These are phyloP conservation scores for Ethmia dodecea DNA, from an alignment of 2,888 invertebrate species.

Conservation along the genomic window DNA sequence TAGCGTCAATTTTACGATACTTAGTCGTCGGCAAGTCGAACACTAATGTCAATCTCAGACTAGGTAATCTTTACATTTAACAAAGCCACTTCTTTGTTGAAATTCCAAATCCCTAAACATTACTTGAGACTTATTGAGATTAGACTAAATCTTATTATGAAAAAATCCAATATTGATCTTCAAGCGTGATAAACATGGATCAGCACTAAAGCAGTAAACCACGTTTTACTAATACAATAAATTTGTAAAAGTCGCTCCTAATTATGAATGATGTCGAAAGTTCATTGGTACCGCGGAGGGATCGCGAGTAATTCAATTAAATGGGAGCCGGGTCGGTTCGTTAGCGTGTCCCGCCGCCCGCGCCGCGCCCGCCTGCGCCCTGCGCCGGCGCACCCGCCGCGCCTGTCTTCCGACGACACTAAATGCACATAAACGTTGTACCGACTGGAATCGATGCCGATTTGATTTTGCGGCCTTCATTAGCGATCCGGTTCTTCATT, in stretches of 20 bases:
- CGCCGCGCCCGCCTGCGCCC: constrained; percentile 25
- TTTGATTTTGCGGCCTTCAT: constrained; percentile 74
- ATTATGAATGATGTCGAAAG: constrained; percentile 23
- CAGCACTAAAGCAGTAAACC: no score
- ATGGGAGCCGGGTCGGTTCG: constrained; percentile 39
- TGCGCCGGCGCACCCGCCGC: constrained; percentile 14
- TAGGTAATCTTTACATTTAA: no score
- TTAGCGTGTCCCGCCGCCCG: constrained; percentile 28
- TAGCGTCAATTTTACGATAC: no score
- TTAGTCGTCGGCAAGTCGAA: no score
- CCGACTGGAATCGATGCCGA: constrained; percentile 65
- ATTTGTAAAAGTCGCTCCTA: neutral
- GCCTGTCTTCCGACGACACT: constrained; percentile 45
- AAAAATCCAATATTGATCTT: no score
- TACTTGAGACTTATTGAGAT: no score
- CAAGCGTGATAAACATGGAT: no score
- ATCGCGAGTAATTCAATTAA: constrained; percentile 43
- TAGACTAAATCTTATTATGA: no score
- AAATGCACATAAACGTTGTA: constrained; percentile 63
- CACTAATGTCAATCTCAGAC: no score
- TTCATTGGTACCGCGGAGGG: constrained; percentile 26
- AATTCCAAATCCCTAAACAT: no score
- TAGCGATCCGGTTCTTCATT: constrained; percentile 72
- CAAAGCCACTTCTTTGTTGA: no score
- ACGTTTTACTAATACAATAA: no score